A percentile compares a stretch with the other conserved stretches of the same genome.
Conservation (phyloP, 2,888 invertebrate genomes). For the Mimumesa dahlbomi region DNA sequence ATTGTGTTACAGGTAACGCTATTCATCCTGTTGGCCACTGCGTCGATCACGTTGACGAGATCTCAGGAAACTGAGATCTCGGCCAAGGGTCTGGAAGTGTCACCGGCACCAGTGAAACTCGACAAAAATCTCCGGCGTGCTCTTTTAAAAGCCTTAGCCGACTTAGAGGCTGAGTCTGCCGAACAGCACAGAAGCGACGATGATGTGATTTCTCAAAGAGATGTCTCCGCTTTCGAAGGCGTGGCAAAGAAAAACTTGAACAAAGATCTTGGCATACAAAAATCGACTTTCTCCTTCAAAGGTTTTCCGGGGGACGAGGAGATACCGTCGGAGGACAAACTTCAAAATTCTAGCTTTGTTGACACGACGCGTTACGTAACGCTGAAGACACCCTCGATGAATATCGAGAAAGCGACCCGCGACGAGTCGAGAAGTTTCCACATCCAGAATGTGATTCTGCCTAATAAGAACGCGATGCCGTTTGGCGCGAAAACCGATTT, state of each 20-base stretch:
- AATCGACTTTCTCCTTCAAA: constrained; percentile 68
- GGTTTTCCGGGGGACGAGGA: constrained; percentile 73
- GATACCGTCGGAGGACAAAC: constrained; percentile 74
- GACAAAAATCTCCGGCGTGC: constrained; percentile 89
- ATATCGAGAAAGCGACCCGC: constrained; percentile 56
- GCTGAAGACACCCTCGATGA: constrained; percentile 42
- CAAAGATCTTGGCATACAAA: constrained; percentile 61
- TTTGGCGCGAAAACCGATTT: constrained; percentile 24
- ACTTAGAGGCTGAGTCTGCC: constrained; percentile 86
- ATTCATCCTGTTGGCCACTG: constrained; percentile 56
- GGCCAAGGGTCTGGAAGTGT: constrained; percentile 16
- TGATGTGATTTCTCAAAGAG: constrained; percentile 78
- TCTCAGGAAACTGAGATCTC: constrained; percentile 45
- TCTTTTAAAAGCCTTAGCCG: constrained; percentile 87
- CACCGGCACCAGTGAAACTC: constrained; percentile 83
- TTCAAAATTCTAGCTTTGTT: constrained; percentile 76
- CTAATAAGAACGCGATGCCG: constrained; percentile 25
- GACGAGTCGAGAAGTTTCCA: constrained; percentile 70
- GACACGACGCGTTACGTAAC: constrained; percentile 68
- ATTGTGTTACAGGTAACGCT: constrained; percentile 57
- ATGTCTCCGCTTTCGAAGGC: constrained; percentile 66
- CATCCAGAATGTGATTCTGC: constrained; percentile 55
- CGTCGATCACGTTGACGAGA: constrained; percentile 47
- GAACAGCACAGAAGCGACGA: constrained; percentile 78
- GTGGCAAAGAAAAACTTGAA: constrained; percentile 64